Percentiles rank a stretch among this genome's conserved stretches.
Conservation (phyloP, 2,113 vertebrate species). For the Rallus limicola region DNA sequence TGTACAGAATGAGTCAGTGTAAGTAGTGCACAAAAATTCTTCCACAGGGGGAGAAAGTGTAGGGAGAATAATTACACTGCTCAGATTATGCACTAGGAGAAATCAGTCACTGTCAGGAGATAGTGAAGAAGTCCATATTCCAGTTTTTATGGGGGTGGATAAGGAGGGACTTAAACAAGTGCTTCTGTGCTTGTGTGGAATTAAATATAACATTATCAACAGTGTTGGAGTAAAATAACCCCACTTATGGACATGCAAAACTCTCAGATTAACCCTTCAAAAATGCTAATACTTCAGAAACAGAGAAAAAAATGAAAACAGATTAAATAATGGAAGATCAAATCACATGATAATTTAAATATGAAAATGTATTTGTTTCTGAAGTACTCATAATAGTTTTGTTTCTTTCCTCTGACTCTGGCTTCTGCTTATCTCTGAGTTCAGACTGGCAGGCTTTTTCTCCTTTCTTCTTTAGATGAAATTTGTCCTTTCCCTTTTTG, state of each 20-base stretch:
- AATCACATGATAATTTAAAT: not conserved
- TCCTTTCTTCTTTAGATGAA: not conserved
- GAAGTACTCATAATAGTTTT: not conserved
- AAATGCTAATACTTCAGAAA: not conserved
- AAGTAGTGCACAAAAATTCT: not conserved
- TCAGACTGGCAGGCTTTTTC: not conserved
- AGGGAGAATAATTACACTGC: not conserved
- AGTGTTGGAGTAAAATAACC: not conserved
- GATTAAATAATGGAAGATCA: not conserved
- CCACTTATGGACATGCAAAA: not conserved
- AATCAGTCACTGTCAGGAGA: not conserved
- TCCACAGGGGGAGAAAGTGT: accelerated
- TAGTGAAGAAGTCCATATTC: not conserved
- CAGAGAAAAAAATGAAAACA: not conserved
- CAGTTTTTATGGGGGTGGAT: not conserved
- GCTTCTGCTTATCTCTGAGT: not conserved
- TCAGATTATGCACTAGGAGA: not conserved
- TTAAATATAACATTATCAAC: not conserved
- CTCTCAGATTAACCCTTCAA: not conserved
- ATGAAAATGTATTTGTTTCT: not conserved
- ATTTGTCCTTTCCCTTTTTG: not conserved
- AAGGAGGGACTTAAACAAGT: not conserved
- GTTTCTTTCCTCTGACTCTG: not conserved
- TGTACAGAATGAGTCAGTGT: not conserved
- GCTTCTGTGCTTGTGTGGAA: not conserved